A percentile compares a stretch with the other conserved stretches of the same genome.
Conservation (phyloP, 1,140 invertebrate genomes). For the Dreissena rostriformis region DNA sequence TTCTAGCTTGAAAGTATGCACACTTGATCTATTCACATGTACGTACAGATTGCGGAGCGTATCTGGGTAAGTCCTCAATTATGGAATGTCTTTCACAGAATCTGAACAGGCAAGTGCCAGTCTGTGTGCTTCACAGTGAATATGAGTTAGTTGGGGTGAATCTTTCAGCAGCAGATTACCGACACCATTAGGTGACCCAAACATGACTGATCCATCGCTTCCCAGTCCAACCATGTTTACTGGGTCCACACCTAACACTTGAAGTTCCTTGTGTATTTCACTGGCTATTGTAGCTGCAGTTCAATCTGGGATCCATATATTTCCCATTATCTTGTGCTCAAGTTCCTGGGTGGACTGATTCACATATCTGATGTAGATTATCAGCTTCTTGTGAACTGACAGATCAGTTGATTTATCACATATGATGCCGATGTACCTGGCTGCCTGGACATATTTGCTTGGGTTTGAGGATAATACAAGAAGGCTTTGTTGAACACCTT, state of each 20-base stretch:
- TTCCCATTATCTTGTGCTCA: conserved; percentile 1
- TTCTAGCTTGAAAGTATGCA: conserved; percentile 13
- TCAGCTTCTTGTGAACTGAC: conserved; percentile 20
- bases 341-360: not conserved
- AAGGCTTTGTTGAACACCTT: not conserved
- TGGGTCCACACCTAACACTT: not conserved
- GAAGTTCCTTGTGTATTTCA: conserved; percentile 10
- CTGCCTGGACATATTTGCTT: not conserved
- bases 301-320: conserved; percentile 16
- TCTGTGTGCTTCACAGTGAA: conserved; percentile 33
- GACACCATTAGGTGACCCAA: conserved; percentile 14
- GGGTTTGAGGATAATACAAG: not conserved
- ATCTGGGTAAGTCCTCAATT: conserved; percentile 1
- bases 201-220: conserved; percentile 29
- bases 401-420: conserved; percentile 17
- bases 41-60: conserved; percentile 15
- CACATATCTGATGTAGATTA: conserved; percentile 30
- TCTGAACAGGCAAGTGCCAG: conserved; percentile 24
- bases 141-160: conserved; percentile 4
- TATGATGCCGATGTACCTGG: conserved; percentile 17
- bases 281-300: conserved; percentile 24
- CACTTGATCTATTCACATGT: conserved; percentile 15
- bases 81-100: conserved; percentile 11
- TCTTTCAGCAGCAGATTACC: conserved; percentile 2
- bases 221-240: conserved; percentile 25